Evolutionary conservation across 2,888 invertebrate genomes (phyloP).

Genomic region (Chrysodeixis includens): DNA sequence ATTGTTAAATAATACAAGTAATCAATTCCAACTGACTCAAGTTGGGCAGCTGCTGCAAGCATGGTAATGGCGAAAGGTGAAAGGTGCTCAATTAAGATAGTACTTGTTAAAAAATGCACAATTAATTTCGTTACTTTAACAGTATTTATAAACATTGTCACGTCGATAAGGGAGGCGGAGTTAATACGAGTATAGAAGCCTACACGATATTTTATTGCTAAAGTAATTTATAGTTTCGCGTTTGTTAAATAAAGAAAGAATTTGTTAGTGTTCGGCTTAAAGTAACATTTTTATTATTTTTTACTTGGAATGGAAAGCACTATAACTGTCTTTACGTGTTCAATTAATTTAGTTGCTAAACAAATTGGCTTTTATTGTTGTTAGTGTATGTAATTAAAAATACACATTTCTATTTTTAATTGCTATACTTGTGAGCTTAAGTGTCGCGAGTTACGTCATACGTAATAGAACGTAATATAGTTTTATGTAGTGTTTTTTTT

Average conservation of each 20-base stretch:
- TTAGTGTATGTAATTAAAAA: not conserved
- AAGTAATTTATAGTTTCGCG: not conserved
- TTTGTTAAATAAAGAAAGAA: slow-evolving; percentile 6
- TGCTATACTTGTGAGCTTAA: not conserved
- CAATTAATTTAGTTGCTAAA: slow-evolving; percentile 4
- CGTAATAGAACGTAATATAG: too few species aligned
- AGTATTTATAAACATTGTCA: slow-evolving; percentile 20
- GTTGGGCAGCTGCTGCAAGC: slow-evolving; percentile 40
- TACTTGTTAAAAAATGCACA: slow-evolving; percentile 38
- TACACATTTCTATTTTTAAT: not conserved
- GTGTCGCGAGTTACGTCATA: not conserved
- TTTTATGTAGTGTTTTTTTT: too few species aligned
- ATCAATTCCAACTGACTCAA: slow-evolving; percentile 38
- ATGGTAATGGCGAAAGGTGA: slow-evolving; percentile 43
- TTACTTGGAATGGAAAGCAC: not conserved
- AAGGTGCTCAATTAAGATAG: slow-evolving; percentile 27
- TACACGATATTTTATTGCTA: not conserved
- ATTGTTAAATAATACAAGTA: slow-evolving; percentile 23
- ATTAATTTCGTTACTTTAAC: slow-evolving; percentile 32
- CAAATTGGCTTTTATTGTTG: slow-evolving; percentile 1
- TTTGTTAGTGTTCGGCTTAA: not conserved
- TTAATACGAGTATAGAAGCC: not conserved
- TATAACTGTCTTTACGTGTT: not conserved
- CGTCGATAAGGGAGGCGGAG: not conserved
- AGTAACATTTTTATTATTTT: not conserved